Conservation (phyloP, 2,113 vertebrate species). For the Macroglossus sobrinus region DNA sequence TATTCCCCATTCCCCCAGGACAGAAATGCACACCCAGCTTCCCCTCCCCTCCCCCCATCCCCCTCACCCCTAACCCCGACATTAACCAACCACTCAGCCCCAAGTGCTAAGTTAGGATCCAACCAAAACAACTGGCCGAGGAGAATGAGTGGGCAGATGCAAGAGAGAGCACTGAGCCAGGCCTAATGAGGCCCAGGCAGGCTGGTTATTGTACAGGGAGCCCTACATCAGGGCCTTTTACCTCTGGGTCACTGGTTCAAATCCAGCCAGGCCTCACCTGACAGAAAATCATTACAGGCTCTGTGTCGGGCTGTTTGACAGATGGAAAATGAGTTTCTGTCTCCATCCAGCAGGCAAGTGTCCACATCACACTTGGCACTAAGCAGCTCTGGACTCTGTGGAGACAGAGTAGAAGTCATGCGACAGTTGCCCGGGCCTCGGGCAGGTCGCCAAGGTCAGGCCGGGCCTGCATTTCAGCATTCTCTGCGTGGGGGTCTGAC, state of each 20-base stretch:
- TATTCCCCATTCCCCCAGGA: not conserved
- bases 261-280: slow-evolving; percentile 52
- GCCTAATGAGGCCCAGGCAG: not conserved
- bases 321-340: slow-evolving; percentile 51
- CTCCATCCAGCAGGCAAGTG: slow-evolving; percentile 31
- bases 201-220: not conserved
- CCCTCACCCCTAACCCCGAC: too few relatives aligned
- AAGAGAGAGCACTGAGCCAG: not conserved
- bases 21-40: not conserved
- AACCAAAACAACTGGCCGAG: not conserved
- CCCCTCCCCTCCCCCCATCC: too few relatives aligned
- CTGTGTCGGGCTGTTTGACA: slow-evolving; percentile 28
- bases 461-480: not conserved
- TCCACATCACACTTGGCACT: slow-evolving; percentile 49
- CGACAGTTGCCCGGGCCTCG: accelerated
- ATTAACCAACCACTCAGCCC: not conserved
- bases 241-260: slow-evolving; percentile 67
- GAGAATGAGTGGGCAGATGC: not conserved
- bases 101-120: not conserved
- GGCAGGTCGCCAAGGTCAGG: not conserved
- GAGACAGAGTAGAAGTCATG: not conserved
- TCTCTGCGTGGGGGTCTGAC: not conserved
- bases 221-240: not conserved
- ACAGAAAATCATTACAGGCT: slow-evolving; percentile 71
- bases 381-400: not conserved